A percentile compares a stretch with the other conserved stretches of the same genome.
phyloP scores from a whole-genome alignment of 1,140 invertebrate species.

The Eumeta japonica region DNA sequence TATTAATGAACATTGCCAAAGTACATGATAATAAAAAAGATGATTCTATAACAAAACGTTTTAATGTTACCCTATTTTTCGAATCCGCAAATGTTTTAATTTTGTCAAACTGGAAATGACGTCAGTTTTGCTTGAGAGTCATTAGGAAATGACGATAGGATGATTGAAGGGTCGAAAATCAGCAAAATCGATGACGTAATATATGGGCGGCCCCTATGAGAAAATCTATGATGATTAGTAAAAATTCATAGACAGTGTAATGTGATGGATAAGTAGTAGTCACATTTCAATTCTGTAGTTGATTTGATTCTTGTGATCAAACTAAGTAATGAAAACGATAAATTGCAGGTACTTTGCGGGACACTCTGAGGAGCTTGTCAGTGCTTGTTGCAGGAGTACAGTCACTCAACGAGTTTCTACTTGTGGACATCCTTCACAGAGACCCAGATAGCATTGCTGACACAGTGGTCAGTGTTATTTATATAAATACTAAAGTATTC shows the following conservation, averaged over 20 bases:
- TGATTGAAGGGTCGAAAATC: too few species aligned
- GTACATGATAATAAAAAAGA: too few species aligned
- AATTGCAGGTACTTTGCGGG: conserved; percentile 64
- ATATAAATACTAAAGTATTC: conserved; percentile 6
- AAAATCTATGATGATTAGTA: background rate
- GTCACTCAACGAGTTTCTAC: conserved; percentile 42
- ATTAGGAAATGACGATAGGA: too few species aligned
- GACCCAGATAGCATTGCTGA: conserved; percentile 48
- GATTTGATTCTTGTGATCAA: background rate
- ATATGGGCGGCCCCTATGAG: too few species aligned
- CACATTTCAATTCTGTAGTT: background rate
- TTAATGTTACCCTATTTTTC: too few species aligned
- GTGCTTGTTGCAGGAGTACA: conserved; percentile 39
- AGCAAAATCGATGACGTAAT: too few species aligned
- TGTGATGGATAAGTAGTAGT: conserved; percentile 14
- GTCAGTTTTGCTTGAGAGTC: too few species aligned
- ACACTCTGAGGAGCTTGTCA: conserved; percentile 59
- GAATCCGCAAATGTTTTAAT: too few species aligned
- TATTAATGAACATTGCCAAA: too few species aligned
- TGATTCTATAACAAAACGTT: too few species aligned
- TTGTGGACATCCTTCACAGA: conserved; percentile 45
- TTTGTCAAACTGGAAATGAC: too few species aligned
- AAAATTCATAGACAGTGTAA: too few species aligned
- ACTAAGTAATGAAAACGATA: background rate
- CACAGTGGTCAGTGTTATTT: conserved; percentile 44